phyloP scores from a whole-genome alignment of 2,113 vertebrate genomes.

The Prionailurus bengalensis region DNA sequence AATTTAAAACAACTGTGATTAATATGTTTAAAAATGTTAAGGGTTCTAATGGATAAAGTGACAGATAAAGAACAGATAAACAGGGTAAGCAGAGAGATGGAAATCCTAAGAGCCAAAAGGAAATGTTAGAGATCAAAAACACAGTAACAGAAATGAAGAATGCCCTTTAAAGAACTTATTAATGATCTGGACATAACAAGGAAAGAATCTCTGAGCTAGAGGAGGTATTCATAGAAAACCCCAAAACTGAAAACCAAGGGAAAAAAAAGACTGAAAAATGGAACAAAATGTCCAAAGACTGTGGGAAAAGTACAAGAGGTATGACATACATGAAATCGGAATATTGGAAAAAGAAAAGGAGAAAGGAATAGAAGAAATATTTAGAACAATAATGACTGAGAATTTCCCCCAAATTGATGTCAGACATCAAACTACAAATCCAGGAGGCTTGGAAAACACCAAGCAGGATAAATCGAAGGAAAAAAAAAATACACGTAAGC shows the following conservation, averaged over 20 bases:
- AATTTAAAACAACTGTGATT: background rate
- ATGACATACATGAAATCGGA: background rate
- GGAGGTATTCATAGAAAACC: background rate
- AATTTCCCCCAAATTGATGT: background rate
- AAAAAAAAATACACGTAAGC: background rate
- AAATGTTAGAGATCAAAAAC: background rate
- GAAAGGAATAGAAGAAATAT: background rate
- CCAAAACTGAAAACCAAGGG: background rate
- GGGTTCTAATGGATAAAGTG: background rate
- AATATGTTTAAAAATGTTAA: background rate
- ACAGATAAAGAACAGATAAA: background rate
- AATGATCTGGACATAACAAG: background rate
- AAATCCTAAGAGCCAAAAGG: background rate
- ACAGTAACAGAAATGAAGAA: background rate
- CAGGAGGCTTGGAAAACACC: background rate
- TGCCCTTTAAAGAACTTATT: background rate
- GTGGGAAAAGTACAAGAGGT: background rate
- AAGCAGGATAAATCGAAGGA: background rate
- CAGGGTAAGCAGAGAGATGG: background rate
- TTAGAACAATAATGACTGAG: background rate
- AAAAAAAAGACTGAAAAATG: background rate
- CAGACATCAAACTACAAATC: background rate
- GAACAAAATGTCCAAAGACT: background rate
- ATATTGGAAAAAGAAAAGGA: background rate
- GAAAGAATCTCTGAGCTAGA: conserved; percentile 9